These are phyloP conservation scores for Cryptus viduatorius DNA, from an alignment of 2,888 invertebrate genomes.

Conservation along the genomic window DNA sequence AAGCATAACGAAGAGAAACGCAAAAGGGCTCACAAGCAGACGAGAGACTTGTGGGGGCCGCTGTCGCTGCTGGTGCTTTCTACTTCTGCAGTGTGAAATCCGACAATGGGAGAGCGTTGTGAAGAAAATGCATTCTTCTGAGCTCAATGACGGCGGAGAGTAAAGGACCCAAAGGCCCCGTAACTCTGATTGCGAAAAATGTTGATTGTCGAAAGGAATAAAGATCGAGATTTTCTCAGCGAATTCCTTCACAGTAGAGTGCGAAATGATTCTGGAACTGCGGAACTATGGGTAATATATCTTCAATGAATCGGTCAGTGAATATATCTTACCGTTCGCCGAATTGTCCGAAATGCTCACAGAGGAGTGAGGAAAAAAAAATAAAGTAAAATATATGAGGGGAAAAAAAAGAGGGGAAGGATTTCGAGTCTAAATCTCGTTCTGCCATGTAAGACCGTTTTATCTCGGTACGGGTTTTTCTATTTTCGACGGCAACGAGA, in stretches of 20 bases:
- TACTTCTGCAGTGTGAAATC: constrained; percentile 2
- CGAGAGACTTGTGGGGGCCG: constrained; percentile 7
- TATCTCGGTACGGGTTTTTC: not conserved
- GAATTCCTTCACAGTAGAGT: not conserved
- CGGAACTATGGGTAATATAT: too few species aligned
- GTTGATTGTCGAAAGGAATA: not conserved
- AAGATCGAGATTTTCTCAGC: not conserved
- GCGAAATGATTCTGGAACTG: too few species aligned
- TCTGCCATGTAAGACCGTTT: constrained; percentile 4
- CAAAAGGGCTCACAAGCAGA: constrained; percentile 15
- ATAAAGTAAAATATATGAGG: not conserved
- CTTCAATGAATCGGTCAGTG: too few species aligned
- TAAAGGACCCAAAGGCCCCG: not conserved
- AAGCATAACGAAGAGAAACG: constrained; percentile 29
- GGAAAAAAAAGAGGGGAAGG: not conserved
- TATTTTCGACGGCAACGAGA: constrained; percentile 1
- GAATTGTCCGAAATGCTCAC: not conserved
- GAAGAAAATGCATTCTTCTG: constrained; percentile 30
- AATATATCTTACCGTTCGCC: too few species aligned
- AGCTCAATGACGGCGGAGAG: constrained; percentile 4
- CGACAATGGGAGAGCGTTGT: constrained; percentile 23
- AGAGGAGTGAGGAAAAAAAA: not conserved
- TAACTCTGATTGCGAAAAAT: constrained; percentile 18
- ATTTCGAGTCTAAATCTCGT: not conserved
- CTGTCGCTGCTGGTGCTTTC: not conserved